Evolutionary conservation across 2,888 invertebrate species (phyloP), one percentile per base, ranked within the genome.

Genomic region (Drosophila mimica): DNA sequence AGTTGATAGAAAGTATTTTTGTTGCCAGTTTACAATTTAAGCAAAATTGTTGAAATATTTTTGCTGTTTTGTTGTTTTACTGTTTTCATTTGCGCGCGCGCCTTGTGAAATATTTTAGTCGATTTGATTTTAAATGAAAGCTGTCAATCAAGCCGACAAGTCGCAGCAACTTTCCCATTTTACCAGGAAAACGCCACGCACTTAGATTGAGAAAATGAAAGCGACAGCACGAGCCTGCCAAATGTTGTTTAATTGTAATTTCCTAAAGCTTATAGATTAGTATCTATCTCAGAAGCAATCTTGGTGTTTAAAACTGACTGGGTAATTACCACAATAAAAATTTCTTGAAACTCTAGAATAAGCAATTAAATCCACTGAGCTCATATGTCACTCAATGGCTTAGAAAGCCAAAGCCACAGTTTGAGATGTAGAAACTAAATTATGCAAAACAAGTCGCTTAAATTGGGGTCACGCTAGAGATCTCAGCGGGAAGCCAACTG

Each of bases 81-180:
- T 25, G 15, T 46, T 46, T 48, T 65, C 46, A 64, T 53, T 58
- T 60, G 76, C 58, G 61, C 53, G 61, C 53, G 64, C 65, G 71
- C 49, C 49, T 59, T 66, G 65, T 56, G 61, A 70, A 76, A 79
- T 81, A 83, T 85, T 79, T 87, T 60, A 81, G 86, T 67, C 68
- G 78, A 83, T 88, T 88, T 90, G 80, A 88, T 88, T 80, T 88
- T 82, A 90, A 91, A 91, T 91, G 91, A 91, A 91, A 91, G 91
- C 91, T 91, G 91, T 85, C 92, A 91, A 91, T 91, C 91, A 87
- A 79, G 91, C 83, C 81, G 75, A 70, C 66, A 70, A 57, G 65
- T 70, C 20, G 65, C 65, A 33, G 62, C 80, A 84, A 89, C 85
- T 86, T 86, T 86, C 85, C 85, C 89, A 89, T 84, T 88, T 89